These are phyloP conservation scores for Neolamprologus modestus DNA, from an alignment of 2,113 vertebrate genomes.

Conservation along the genomic window DNA sequence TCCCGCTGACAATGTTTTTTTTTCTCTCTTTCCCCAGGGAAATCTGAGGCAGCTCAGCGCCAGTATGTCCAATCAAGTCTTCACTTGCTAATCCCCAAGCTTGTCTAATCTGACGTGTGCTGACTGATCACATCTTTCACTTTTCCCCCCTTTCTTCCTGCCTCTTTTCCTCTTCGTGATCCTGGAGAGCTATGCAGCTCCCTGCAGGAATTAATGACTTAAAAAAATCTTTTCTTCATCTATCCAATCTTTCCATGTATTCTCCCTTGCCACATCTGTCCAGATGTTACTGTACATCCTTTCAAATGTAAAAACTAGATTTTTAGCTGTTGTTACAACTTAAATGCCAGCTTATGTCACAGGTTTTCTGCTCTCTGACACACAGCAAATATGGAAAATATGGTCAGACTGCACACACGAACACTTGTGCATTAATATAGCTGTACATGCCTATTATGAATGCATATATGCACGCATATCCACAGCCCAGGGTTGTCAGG, in stretches of 20 bases:
- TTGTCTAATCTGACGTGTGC: conserved; percentile 49
- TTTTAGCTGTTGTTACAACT: background rate
- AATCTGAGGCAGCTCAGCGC: conserved; percentile 26
- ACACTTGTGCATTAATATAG: background rate
- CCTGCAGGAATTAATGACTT: background rate
- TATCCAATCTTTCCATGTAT: background rate
- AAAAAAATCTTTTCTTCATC: background rate
- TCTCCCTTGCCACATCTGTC: background rate
- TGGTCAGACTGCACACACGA: background rate
- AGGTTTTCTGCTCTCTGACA: background rate
- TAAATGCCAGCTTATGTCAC: background rate
- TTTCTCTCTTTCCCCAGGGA: background rate
- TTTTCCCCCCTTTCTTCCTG: background rate
- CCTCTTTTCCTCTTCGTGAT: background rate
- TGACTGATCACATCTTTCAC: conserved; percentile 34
- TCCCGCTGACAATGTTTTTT: conserved; percentile 37
- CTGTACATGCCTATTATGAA: background rate
- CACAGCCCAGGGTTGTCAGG: background rate
- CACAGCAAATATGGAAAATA: background rate
- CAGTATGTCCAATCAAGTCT: conserved; percentile 50
- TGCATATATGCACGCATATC: background rate
- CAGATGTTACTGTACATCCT: background rate
- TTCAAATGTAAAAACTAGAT: background rate
- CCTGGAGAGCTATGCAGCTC: background rate
- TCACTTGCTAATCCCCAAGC: conserved; percentile 49